phyloP scores from a whole-genome alignment of 2,113 vertebrate species.

The Turdus rufiventris region DNA sequence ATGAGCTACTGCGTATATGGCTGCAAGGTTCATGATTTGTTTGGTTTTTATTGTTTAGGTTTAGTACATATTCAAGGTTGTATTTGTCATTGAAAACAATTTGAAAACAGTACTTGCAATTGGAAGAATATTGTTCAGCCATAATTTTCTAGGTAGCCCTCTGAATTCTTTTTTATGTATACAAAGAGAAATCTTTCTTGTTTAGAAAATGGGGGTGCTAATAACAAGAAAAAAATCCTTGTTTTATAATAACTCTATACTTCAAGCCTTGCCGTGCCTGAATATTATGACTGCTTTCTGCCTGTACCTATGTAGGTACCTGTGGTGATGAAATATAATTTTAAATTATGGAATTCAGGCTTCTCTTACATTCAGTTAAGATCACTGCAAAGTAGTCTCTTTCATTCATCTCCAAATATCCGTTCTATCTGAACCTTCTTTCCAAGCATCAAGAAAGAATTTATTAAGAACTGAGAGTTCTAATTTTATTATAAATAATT shows the following conservation, averaged over 20 bases:
- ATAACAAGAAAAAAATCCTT: background rate
- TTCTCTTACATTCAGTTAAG: background rate
- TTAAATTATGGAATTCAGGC: background rate
- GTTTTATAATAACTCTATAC: background rate
- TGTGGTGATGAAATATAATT: background rate
- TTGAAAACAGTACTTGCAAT: background rate
- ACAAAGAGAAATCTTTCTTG: background rate
- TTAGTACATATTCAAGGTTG: slow-evolving; percentile 8
- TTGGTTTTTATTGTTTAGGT: background rate
- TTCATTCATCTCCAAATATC: background rate
- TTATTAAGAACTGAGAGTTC: background rate
- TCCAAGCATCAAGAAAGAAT: background rate
- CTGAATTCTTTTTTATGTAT: background rate
- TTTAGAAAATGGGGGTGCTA: background rate
- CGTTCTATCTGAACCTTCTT: background rate
- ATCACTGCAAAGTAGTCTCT: background rate
- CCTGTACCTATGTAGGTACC: background rate
- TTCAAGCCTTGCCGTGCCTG: background rate
- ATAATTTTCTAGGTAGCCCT: background rate
- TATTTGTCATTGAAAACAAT: background rate
- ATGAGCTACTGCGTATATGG: background rate
- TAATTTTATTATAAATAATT: background rate
- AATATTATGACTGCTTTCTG: background rate
- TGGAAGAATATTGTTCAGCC: background rate
- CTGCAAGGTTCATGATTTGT: background rate